Evolutionary conservation across 2,888 invertebrate genomes (phyloP).

Genomic region (Lasius fuliginosus): DNA sequence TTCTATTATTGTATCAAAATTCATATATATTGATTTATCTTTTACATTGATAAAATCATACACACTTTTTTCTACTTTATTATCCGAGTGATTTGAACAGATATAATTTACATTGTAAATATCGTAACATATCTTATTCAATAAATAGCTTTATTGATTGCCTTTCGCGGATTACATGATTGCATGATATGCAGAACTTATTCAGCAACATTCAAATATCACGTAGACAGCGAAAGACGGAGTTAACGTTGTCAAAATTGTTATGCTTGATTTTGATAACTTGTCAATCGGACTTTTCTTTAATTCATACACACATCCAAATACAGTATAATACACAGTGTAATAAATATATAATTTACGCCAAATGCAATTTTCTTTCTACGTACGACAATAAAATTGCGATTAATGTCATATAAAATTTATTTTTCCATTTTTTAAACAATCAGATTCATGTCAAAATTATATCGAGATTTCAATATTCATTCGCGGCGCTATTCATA

Average conservation of each 20-base stretch:
- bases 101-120: not conserved
- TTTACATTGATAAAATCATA: not conserved
- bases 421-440: not conserved
- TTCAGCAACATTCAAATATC: slow-evolving; percentile 16
- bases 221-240: not conserved
- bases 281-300: slow-evolving; percentile 10
- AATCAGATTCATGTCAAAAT: not conserved
- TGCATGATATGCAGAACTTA: too few relatives aligned
- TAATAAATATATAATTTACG: slow-evolving; percentile 5
- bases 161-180: not conserved
- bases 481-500: not conserved
- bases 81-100: not conserved
- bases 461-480: not conserved
- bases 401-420: not conserved
- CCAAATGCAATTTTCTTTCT: not conserved
- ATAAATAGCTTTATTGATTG: not conserved
- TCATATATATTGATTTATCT: not conserved
- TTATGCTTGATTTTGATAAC: slow-evolving; percentile 10
- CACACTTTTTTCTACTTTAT: not conserved
- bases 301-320: slow-evolving; percentile 3
- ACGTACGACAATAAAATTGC: not conserved
- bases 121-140: not conserved
- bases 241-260: not conserved
- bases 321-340: not conserved
- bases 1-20: not conserved